phyloP scores from a whole-genome alignment of 2,888 invertebrate species.

The Leucophenga maculata region DNA sequence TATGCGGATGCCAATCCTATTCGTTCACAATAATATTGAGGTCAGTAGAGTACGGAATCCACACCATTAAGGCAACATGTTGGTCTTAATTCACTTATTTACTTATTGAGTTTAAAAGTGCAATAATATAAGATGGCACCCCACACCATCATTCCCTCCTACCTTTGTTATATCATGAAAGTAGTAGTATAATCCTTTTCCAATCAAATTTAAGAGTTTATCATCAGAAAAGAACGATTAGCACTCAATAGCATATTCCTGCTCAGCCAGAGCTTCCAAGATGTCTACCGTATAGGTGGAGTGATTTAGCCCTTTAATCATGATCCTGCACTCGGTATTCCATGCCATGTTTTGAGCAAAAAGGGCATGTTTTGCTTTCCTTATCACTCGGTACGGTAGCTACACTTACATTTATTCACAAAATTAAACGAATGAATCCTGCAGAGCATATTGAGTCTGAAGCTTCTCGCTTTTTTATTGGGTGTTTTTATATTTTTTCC shows the following conservation, averaged over 20 bases:
- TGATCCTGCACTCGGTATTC: not conserved
- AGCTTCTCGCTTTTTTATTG: too few relatives aligned
- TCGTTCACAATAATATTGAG: too few relatives aligned
- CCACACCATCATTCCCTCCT: not conserved
- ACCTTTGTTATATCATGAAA: not conserved
- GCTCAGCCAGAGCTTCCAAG: too few relatives aligned
- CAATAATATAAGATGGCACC: not conserved
- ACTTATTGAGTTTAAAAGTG: too few relatives aligned
- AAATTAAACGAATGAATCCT: not conserved
- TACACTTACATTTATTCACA: not conserved
- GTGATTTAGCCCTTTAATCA: too few relatives aligned
- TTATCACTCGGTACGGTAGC: not conserved
- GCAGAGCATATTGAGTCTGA: not conserved
- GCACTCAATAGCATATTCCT: too few relatives aligned
- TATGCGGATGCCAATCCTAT: too few relatives aligned
- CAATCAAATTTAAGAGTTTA: not conserved
- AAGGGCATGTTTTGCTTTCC: not conserved
- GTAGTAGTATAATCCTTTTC: not conserved
- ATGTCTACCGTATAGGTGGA: too few relatives aligned
- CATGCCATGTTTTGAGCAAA: not conserved
- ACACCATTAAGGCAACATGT: too few relatives aligned
- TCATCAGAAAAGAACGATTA: not conserved
- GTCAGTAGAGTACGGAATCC: too few relatives aligned
- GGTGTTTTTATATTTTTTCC: too few relatives aligned
- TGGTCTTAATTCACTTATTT: too few relatives aligned